phyloP scores from a whole-genome alignment of 2,888 invertebrate genomes.

The Sepiola atlantica region DNA sequence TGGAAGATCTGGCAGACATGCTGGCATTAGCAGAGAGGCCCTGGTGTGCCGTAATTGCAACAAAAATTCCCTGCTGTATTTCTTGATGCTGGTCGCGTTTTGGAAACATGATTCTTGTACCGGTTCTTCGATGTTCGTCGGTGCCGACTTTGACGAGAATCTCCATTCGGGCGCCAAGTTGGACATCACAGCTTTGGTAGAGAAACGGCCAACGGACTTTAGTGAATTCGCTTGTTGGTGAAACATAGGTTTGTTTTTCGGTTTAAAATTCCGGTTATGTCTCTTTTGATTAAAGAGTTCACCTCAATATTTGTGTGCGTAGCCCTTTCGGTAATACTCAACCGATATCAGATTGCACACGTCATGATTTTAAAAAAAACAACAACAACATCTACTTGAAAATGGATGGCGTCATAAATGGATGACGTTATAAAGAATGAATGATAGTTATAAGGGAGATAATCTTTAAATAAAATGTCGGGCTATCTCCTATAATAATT shows the following conservation, averaged over 20 bases:
- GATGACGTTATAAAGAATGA: too few relatives aligned
- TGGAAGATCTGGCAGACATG: slow-evolving; percentile 36
- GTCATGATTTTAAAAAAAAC: too few relatives aligned
- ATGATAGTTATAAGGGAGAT: too few relatives aligned
- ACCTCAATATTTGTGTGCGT: neutral
- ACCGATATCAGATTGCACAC: too few relatives aligned
- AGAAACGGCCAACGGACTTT: neutral
- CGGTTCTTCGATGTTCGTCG: neutral
- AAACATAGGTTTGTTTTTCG: neutral
- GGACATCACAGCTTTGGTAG: neutral
- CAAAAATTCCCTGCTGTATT: slow-evolving; percentile 24
- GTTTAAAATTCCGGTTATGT: neutral
- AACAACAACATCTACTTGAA: too few relatives aligned
- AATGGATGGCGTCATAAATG: too few relatives aligned
- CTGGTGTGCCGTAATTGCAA: neutral
- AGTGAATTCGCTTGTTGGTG: neutral
- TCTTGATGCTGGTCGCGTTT: neutral
- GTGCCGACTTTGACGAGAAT: neutral
- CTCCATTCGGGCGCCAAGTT: neutral
- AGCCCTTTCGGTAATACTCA: neutral
- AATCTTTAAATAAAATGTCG: too few relatives aligned
- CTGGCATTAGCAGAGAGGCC: slow-evolving; percentile 34
- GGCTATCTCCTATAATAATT: too few relatives aligned
- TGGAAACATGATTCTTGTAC: neutral
- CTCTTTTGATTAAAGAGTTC: neutral